phyloP scores from a whole-genome alignment of 2,888 invertebrate genomes.

The Apomyelois bistriatella region DNA sequence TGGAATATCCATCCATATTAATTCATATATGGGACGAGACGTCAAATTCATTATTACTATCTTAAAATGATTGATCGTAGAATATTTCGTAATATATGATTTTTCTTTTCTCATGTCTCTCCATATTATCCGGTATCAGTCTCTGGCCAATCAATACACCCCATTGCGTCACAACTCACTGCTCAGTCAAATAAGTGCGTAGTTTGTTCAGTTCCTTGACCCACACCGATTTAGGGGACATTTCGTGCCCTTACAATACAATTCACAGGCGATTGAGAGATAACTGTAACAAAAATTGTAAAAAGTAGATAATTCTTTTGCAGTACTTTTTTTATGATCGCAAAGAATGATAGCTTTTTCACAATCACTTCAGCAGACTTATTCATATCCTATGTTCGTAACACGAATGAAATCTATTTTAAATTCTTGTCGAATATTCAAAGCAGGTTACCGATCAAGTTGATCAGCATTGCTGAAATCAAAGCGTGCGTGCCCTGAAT shows the following conservation, averaged over 20 bases:
- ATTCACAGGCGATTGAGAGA: neutral
- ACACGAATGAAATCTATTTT: constrained; percentile 20
- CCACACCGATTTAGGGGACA: constrained; percentile 30
- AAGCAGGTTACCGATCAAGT: constrained; percentile 40
- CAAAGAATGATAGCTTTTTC: neutral
- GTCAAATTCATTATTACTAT: neutral
- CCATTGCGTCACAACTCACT: constrained; percentile 53
- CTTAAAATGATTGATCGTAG: neutral
- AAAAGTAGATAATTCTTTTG: neutral
- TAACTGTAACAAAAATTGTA: neutral
- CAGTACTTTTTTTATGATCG: neutral
- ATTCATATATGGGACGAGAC: too few relatives aligned
- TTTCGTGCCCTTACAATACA: constrained; percentile 19
- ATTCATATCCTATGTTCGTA: constrained; percentile 2
- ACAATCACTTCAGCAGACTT: neutral
- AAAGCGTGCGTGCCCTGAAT: constrained; percentile 57
- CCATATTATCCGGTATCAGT: constrained; percentile 4
- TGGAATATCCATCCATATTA: too few relatives aligned
- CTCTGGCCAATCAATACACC: constrained; percentile 47
- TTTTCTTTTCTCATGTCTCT: neutral
- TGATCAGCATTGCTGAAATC: constrained; percentile 55
- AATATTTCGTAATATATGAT: neutral
- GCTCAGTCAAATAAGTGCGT: constrained; percentile 37
- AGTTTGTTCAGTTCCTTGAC: constrained; percentile 54
- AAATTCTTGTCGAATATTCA: constrained; percentile 40